phyloP scores from a whole-genome alignment of 2,797 vertebrate genomes.

The Gila robusta region DNA sequence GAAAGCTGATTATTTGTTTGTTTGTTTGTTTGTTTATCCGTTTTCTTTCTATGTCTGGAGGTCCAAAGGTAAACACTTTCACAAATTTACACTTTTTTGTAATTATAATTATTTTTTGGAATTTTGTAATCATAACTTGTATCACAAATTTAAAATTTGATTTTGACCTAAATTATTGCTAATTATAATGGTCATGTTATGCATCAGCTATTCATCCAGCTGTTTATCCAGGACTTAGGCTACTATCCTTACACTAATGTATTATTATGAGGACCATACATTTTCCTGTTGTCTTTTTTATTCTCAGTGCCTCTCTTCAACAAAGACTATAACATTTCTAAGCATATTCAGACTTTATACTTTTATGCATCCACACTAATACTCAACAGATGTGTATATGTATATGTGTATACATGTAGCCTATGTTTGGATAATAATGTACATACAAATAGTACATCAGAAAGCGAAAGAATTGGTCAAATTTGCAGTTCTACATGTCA shows the following conservation, averaged over 20 bases:
- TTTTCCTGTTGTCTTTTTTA: not conserved
- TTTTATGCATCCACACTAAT: too few relatives aligned
- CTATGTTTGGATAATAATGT: not conserved
- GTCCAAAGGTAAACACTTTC: not conserved
- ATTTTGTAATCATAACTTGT: not conserved
- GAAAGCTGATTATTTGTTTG: conserved; percentile 50
- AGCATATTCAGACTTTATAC: not conserved
- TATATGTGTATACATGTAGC: too few relatives aligned
- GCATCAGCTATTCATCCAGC: not conserved
- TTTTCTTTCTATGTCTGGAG: not conserved
- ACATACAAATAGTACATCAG: not conserved
- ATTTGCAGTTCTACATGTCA: not conserved
- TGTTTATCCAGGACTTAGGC: not conserved
- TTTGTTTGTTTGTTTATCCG: conserved; percentile 35
- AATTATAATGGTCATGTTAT: not conserved
- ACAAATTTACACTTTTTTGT: not conserved
- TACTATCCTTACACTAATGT: not conserved
- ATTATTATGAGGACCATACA: not conserved
- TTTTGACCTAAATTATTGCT: not conserved
- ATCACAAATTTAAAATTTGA: not conserved
- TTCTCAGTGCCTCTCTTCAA: not conserved
- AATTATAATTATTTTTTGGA: not conserved
- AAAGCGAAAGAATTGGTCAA: not conserved
- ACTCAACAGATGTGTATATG: too few relatives aligned
- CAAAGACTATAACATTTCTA: not conserved